Evolutionary conservation across 2,113 vertebrate species (phyloP), one percentile per base, ranked within the genome.

Genomic region (Festucalex cinctus): DNA sequence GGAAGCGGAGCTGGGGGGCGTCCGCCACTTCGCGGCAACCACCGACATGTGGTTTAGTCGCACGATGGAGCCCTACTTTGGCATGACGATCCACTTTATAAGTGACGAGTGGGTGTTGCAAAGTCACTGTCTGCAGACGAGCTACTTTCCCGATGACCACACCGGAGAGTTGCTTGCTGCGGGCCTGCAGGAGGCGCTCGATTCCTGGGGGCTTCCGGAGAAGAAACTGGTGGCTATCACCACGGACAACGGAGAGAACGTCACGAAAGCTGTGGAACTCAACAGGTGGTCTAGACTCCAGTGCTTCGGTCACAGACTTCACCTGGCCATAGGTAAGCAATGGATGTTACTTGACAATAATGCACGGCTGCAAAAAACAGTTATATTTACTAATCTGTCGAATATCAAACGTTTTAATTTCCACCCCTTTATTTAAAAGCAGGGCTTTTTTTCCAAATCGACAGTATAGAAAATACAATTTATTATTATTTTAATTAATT

Each of bases 271-370:
- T 17, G 32, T 59, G 26, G 13, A 28, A 28, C 6, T 59, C 5
- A 59, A 59, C 16, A 19, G 8, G 9, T 59, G 57, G 32, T 8
- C 28, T 3, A 6, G 57, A 59, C 57, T 59, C 57, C 28, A 59
- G 57, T 59, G 57, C 32, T 59, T 59, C 35, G 57, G 57, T 20
- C 57, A 59, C 32, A 59, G 16, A 20, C 57, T 59, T 28, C 57
- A 59, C 20, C 49, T 17, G 1, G 26, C 26, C 20, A 59, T 36
- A 35, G 26, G 32, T 36, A 35, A 32, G 57, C 17, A 20, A 44
- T 17, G 0, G 43, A 14, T 44, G 14, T 39, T 39, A 39, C 9
- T 39, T 39, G n/a, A n/a, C n/a, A 39, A 39, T 39, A 39, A 39
- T 39, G 7, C 6, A 39, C 9, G 39, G 10, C 39, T 41, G 9